Evolutionary conservation across 2,797 vertebrate species (phyloP), one percentile per base, ranked within the genome.

Genomic region (Gymnoscopelus microlampas): DNA sequence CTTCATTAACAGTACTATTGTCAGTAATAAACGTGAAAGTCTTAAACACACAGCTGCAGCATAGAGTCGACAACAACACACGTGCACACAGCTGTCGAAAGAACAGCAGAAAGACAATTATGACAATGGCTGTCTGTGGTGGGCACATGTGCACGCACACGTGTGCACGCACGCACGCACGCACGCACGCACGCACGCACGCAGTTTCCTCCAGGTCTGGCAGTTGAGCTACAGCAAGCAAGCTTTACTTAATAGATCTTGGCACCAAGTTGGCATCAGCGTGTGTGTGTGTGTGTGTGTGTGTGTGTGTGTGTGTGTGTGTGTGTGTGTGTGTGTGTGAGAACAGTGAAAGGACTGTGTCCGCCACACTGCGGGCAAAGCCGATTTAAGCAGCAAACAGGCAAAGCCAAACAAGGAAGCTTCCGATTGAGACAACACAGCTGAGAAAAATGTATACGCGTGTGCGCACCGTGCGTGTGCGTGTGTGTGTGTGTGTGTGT

Each of bases 231-330:
- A 77, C 68, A 80, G 77, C 39, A 90, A 63, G 56, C 72, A 80
- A 76, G 85, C 83, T 85, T 91, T 91, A 84, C 92, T 90, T 92
- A 90, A 92, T 90, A 86, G 85, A 91, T 92, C 82, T 91, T 93
- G 90, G 91, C 90, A 94, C 79, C 83, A 84, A 90, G 89, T 85
- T 84, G 86, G 84, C 80, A 87, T 88, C 87, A 87, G 87, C 76
- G 85, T 75, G 88, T 87, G 15, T 26, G 7, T 39, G 35, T 6
- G 35, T 39, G 35, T 39, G 35, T 39, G 35, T 39, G 35, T 39
- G 35, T 39, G 35, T 39, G 35, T 39, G 35, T 6, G 35, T 6
- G 35, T 39, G 35, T 39, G 35, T 6, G 35, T 39, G 35, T 39
- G 35, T 6, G 35, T 39, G 39, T 44, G 39, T 9, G 39, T 10